Evolutionary conservation across 2,113 vertebrate species (phyloP), one percentile per base, ranked within the genome.

Genomic region (Bufo gargarizans): DNA sequence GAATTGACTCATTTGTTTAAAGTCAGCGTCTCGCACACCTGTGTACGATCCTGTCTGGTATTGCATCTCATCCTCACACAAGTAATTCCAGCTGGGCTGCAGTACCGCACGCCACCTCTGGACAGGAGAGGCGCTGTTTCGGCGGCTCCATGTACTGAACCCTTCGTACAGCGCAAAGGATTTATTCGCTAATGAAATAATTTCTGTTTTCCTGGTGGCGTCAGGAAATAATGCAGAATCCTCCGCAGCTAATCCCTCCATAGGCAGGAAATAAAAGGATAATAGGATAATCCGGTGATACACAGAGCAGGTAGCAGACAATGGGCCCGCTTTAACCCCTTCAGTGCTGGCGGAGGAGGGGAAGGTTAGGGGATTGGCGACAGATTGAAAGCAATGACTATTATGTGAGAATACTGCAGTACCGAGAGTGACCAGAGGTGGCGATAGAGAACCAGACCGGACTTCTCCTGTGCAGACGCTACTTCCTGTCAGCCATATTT

Each of bases 161-260:
- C 33, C 33, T 33, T 1, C 33, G 33, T 33, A 1, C 33, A 33
- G 33, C 33, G 33, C 33, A 13, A 33, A 12, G 33, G 33, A 43
- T 72, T 80, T 58, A 58, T 80, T 43, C n/a, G 43, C 4, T 80
- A 33, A 58, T 43, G 11, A 58, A 80, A 59, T 59, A 22, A 81
- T 59, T 74, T 80, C 16, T 77, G 17, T 11, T 77, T 53, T 81
- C n/a, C 56, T 56, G 50, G 53, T 8, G 22, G 12, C n/a, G 6
- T 56, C 53, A 61, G 80, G 80, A 82, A 65, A 63, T 82, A 63
- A 82, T 63, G 43, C 63, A 49, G 80, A 81, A n/a, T 56, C 1
- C 3, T 50, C 74, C 3, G 50, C 11, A 0, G 20, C 49, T 79
- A 79, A 79, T 79, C 77, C 53, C 53, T 22, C 58, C 56, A 79